Conservation (phyloP, 2,888 invertebrate genomes). For the Patella depressa region DNA sequence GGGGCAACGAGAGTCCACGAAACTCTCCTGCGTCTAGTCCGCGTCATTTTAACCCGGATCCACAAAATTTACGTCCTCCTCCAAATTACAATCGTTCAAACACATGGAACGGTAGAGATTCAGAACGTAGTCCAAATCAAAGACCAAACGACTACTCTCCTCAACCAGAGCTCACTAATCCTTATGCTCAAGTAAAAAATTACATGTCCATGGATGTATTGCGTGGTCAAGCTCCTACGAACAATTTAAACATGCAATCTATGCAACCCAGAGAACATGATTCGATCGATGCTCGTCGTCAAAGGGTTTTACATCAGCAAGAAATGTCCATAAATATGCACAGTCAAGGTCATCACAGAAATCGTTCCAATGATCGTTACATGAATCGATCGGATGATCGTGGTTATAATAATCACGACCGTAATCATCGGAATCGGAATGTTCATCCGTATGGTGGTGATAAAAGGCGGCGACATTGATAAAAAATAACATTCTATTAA, state of each 20-base stretch:
- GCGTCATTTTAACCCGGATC: conserved; percentile 14
- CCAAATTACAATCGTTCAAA: conserved; percentile 39
- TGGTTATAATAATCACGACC: neutral
- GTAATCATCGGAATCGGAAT: neutral
- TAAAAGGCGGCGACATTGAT: neutral
- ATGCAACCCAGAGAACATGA: conserved; percentile 13
- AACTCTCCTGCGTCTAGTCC: conserved; percentile 10
- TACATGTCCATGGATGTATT: conserved; percentile 16
- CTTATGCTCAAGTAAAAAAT: conserved; percentile 13
- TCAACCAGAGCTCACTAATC: conserved; percentile 12
- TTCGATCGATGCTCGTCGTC: conserved; percentile 34
- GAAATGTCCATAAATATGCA: conserved; percentile 29
- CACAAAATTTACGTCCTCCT: conserved; percentile 4
- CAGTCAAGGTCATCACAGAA: conserved; percentile 25
- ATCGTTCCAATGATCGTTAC: neutral
- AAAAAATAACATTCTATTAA: no score
- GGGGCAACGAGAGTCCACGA: neutral
- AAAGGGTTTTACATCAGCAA: conserved; percentile 38
- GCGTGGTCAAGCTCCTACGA: conserved; percentile 26
- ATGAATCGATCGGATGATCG: neutral
- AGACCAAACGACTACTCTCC: conserved; percentile 17
- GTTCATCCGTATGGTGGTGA: neutral
- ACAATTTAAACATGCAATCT: conserved; percentile 13
- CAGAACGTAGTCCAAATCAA: conserved; percentile 1
- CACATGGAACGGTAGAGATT: conserved; percentile 44